Percentiles rank a stretch among this genome's conserved stretches.
Evolutionary conservation across 2,113 vertebrate genomes (phyloP).

Genomic region (Sander vitreus): DNA sequence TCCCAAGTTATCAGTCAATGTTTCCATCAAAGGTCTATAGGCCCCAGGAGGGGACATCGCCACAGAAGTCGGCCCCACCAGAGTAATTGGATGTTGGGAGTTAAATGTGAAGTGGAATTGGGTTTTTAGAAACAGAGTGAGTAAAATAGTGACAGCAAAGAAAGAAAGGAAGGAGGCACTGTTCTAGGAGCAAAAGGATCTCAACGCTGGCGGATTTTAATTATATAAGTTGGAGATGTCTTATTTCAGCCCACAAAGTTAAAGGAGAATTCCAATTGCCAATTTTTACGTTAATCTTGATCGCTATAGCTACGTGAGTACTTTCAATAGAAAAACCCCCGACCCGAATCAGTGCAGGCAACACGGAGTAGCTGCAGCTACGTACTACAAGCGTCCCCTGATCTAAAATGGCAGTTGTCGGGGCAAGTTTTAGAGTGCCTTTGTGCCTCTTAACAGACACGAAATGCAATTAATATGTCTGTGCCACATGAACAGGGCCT

Average conservation of each 20-base stretch:
- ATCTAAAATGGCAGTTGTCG: too few relatives aligned
- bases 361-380: too few relatives aligned
- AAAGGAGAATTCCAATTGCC: too few relatives aligned
- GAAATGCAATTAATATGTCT: too few relatives aligned
- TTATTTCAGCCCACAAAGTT: not conserved
- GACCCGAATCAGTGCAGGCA: too few relatives aligned
- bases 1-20: constrained; percentile 70
- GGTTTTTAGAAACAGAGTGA: constrained; percentile 24
- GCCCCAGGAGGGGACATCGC: constrained; percentile 33
- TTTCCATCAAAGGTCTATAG: constrained; percentile 71
- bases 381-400: too few relatives aligned
- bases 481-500: too few relatives aligned
- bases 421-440: too few relatives aligned
- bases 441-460: too few relatives aligned
- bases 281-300: too few relatives aligned
- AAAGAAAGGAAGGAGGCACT: not conserved
- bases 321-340: too few relatives aligned
- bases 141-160: not conserved
- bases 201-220: not conserved
- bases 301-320: too few relatives aligned
- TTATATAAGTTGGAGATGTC: not conserved
- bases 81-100: constrained; percentile 52
- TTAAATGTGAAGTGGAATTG: constrained; percentile 35
- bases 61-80: not conserved
- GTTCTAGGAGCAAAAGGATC: not conserved